phyloP scores from a whole-genome alignment of 2,113 vertebrate species.

The Lonchura striata region DNA sequence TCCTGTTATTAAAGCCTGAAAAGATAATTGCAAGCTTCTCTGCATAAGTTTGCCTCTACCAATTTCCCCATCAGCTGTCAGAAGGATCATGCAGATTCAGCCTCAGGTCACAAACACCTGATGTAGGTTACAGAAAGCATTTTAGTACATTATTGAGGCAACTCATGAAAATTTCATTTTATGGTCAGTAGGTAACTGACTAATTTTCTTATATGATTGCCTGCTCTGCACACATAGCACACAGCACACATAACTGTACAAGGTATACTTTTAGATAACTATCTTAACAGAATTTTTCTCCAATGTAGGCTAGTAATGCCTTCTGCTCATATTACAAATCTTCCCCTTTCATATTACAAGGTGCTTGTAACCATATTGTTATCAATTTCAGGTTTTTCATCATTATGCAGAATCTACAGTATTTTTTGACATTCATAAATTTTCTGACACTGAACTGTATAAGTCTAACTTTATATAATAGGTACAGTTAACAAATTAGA shows the following conservation, averaged over 20 bases:
- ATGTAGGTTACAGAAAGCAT: not conserved
- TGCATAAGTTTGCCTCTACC: not conserved
- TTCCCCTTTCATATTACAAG: not conserved
- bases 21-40: not conserved
- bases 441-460: not conserved
- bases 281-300: not conserved
- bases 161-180: not conserved
- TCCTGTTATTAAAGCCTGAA: not conserved
- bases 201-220: not conserved
- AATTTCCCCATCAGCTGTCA: not conserved
- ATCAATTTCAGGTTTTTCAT: not conserved
- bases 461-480: not conserved
- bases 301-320: not conserved
- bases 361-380: not conserved
- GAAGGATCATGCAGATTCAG: not conserved
- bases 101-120: accelerated
- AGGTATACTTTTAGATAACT: not conserved
- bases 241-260: not conserved
- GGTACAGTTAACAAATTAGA: not conserved
- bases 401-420: not conserved
- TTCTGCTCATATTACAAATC: not conserved
- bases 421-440: not conserved
- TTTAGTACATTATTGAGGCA: not conserved
- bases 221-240: not conserved
- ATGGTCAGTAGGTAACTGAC: not conserved